Percentiles rank a stretch among this genome's conserved stretches.
Conservation (phyloP, 2,888 invertebrate genomes). For the Chalcis sispes region DNA sequence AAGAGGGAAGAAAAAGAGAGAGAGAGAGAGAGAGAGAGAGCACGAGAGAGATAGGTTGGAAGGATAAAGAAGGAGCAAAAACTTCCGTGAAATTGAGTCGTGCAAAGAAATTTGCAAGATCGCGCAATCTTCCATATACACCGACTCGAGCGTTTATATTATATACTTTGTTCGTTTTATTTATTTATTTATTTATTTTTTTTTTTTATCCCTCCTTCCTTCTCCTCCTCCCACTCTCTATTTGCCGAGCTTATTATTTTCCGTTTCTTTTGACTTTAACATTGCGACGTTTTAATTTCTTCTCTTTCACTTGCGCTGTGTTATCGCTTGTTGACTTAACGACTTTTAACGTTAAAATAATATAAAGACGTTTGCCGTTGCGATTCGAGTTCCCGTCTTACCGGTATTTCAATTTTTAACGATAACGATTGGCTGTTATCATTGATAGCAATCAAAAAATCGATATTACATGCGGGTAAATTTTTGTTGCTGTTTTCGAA, state of each 20-base stretch:
- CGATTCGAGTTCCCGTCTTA: too few relatives aligned
- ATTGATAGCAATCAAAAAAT: too few relatives aligned
- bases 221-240: neutral
- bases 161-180: neutral
- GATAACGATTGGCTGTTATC: too few relatives aligned
- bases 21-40: too few relatives aligned
- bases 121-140: slow-evolving; percentile 52
- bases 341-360: too few relatives aligned
- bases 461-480: too few relatives aligned
- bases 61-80: slow-evolving; percentile 18
- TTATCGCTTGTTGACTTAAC: too few relatives aligned
- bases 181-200: neutral
- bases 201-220: neutral
- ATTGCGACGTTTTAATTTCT: neutral
- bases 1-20: neutral
- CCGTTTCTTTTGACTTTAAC: neutral
- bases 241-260: neutral
- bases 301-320: too few relatives aligned
- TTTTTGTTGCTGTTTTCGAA: too few relatives aligned
- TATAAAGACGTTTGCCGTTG: too few relatives aligned
- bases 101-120: slow-evolving; percentile 63
- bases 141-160: neutral
- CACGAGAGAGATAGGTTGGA: neutral
- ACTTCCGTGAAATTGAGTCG: slow-evolving; percentile 56
- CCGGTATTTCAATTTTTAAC: too few relatives aligned